These are phyloP conservation scores for Ivindomyrus marchei DNA, from an alignment of 2,113 vertebrate genomes.

Conservation along the genomic window DNA sequence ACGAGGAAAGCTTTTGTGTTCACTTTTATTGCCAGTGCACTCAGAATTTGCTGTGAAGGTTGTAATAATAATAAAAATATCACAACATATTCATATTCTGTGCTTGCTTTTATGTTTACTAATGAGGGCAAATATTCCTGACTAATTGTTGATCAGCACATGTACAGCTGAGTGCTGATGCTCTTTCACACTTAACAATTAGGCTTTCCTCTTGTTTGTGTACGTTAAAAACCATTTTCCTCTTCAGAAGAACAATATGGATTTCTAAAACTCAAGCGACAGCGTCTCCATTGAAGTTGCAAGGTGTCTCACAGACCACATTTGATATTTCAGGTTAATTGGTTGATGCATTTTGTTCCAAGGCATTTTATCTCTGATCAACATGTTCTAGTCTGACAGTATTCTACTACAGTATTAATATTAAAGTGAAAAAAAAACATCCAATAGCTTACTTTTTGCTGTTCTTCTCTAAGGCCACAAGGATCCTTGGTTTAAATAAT, in stretches of 20 bases:
- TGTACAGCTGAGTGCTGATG: neutral
- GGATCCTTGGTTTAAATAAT: neutral
- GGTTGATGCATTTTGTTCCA: neutral
- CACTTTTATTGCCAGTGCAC: neutral
- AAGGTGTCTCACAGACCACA: neutral
- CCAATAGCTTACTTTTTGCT: neutral
- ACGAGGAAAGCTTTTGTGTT: neutral
- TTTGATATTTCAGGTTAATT: neutral
- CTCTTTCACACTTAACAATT: neutral
- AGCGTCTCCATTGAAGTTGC: neutral
- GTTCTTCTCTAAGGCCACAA: neutral
- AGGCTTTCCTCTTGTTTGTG: neutral
- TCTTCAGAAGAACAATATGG: neutral
- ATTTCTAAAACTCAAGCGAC: neutral
- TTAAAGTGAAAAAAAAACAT: neutral
- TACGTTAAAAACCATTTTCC: neutral
- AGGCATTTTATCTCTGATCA: neutral
- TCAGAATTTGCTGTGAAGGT: neutral
- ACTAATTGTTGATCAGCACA: neutral
- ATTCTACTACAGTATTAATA: neutral
- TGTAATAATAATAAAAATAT: conserved; percentile 2
- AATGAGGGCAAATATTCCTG: conserved; percentile 11
- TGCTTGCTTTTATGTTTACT: neutral
- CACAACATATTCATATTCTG: neutral
- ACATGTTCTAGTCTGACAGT: neutral